Percentiles rank a stretch among this genome's conserved stretches.
Conservation (phyloP, 1,140 invertebrate species). For the Bombus turneri region DNA sequence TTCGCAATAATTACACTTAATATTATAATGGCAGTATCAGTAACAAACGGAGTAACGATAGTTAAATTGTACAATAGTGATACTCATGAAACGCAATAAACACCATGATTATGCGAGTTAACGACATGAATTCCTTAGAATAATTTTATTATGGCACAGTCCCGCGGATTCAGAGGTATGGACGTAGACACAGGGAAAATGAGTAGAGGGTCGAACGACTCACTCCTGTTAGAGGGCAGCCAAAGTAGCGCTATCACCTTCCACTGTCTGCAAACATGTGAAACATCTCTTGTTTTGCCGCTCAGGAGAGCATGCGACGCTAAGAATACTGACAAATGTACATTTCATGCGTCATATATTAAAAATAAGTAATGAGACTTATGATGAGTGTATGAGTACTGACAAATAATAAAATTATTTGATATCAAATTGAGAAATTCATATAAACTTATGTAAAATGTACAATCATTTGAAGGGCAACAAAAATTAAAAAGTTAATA, state of each 20-base stretch:
- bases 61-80: slow-evolving; percentile 70
- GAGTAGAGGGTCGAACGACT: slow-evolving; percentile 75
- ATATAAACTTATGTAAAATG: background rate
- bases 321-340: slow-evolving; percentile 76
- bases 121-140: slow-evolving; percentile 61
- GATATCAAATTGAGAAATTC: background rate
- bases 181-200: slow-evolving; percentile 76
- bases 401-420: slow-evolving; percentile 20
- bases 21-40: slow-evolving; percentile 76
- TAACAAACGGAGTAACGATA: slow-evolving; percentile 73
- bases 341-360: slow-evolving; percentile 76
- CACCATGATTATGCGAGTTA: slow-evolving; percentile 56
- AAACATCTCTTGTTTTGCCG: slow-evolving; percentile 77
- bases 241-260: slow-evolving; percentile 81
- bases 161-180: slow-evolving; percentile 68
- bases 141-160: slow-evolving; percentile 70
- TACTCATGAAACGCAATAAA: slow-evolving; percentile 67
- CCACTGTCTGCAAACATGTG: slow-evolving; percentile 81
- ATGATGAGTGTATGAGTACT: slow-evolving; percentile 7
- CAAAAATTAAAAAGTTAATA: background rate
- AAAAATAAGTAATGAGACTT: slow-evolving; percentile 50
- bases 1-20: slow-evolving; percentile 65
- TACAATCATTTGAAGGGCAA: background rate
- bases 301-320: slow-evolving; percentile 76
- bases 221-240: slow-evolving; percentile 82